Evolutionary conservation across 2,888 invertebrate species (phyloP).

Genomic region (Molorchus minor): DNA sequence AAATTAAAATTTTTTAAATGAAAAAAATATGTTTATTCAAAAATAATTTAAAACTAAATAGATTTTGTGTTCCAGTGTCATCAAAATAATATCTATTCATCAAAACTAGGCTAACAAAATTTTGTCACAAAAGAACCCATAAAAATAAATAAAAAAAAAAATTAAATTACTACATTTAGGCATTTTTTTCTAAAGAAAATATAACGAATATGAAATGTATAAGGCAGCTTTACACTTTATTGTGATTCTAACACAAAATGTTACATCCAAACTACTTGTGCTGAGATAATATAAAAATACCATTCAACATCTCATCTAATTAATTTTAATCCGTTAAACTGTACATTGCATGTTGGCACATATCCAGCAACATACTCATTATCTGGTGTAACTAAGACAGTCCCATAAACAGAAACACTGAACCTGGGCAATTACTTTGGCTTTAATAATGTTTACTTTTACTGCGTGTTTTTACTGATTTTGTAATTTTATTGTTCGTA

Average conservation of each 20-base stretch:
- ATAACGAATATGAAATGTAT: conserved; percentile 7
- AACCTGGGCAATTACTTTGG: conserved; percentile 23
- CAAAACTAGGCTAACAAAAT: too few species aligned
- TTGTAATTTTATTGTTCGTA: conserved; percentile 59
- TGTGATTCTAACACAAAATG: conserved; percentile 16
- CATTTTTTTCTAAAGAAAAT: too few species aligned
- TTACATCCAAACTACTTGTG: conserved; percentile 17
- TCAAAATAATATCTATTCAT: too few species aligned
- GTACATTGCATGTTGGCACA: conserved; percentile 17
- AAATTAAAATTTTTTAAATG: not conserved
- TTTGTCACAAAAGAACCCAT: too few species aligned
- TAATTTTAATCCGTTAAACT: not conserved
- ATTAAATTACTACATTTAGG: too few species aligned
- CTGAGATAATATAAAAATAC: conserved; percentile 14
- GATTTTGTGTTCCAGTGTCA: conserved; percentile 17
- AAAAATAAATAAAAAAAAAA: conserved; percentile 1
- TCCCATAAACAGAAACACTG: conserved; percentile 21
- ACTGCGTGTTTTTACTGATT: conserved; percentile 58
- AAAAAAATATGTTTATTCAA: too few species aligned
- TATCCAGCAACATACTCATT: not conserved
- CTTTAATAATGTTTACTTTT: conserved; percentile 47
- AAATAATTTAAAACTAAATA: not conserved
- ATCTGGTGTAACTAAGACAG: conserved; percentile 25
- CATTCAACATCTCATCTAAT: conserved; percentile 4
- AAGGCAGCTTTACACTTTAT: conserved; percentile 19